phyloP scores from a whole-genome alignment of 2,113 vertebrate genomes.

The Poecile atricapillus region DNA sequence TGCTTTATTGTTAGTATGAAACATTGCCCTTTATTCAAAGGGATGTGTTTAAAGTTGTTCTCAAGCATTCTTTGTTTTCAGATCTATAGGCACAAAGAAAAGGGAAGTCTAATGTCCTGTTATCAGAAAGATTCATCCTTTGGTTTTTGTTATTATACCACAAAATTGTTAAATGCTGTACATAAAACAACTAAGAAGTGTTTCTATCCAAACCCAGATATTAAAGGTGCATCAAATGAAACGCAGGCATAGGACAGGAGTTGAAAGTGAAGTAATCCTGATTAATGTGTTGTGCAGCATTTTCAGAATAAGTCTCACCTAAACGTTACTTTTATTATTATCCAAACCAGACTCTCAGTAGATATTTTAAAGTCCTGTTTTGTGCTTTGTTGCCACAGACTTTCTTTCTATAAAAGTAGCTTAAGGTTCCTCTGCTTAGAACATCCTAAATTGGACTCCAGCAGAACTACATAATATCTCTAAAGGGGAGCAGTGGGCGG shows the following conservation, averaged over 20 bases:
- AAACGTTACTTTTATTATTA: neutral
- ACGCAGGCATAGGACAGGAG: neutral
- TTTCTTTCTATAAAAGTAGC: neutral
- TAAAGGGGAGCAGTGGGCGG: fast-evolving
- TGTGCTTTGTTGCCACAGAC: neutral
- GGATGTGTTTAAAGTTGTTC: neutral
- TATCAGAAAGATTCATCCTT: neutral
- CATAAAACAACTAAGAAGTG: neutral
- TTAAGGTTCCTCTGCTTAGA: neutral
- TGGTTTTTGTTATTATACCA: neutral
- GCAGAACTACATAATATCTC: neutral
- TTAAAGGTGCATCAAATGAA: neutral
- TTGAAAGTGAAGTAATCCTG: neutral
- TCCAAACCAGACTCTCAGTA: neutral
- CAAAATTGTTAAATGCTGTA: neutral
- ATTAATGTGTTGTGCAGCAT: neutral
- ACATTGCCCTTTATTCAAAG: neutral
- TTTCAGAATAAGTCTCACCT: neutral
- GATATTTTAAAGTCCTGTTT: neutral
- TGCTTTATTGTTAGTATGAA: neutral
- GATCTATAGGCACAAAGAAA: neutral
- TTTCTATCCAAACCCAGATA: neutral
- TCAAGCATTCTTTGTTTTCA: neutral
- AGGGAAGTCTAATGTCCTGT: neutral
- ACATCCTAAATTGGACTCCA: fast-evolving